These are phyloP conservation scores for Callipepla squamata DNA, from an alignment of 2,113 vertebrate species.

Conservation along the genomic window DNA sequence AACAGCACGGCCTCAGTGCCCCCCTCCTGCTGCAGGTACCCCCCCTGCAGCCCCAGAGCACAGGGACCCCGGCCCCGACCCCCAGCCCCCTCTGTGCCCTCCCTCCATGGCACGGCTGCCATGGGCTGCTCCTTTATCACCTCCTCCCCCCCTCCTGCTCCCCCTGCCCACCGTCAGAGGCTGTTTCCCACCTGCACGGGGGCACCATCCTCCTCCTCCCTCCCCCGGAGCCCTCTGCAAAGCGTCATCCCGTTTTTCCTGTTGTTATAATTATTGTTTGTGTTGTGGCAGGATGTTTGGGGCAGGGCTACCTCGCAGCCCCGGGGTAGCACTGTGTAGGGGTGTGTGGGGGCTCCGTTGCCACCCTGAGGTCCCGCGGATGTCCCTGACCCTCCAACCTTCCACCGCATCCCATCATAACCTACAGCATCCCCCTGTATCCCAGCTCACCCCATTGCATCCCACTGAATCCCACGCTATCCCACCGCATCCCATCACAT, in stretches of 20 bases:
- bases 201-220: not conserved
- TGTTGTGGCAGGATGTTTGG: fast-evolving
- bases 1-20: not conserved
- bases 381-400: not conserved
- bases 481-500: too few relatives aligned
- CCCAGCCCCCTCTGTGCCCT: not conserved
- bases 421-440: too few relatives aligned
- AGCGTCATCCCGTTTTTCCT: not conserved
- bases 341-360: fast-evolving
- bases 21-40: not conserved
- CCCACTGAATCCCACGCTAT: too few relatives aligned
- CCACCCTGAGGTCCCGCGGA: not conserved
- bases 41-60: not conserved
- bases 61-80: fast-evolving
- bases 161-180: fast-evolving
- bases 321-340: fast-evolving
- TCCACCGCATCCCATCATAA: too few relatives aligned
- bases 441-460: not conserved
- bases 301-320: not conserved
- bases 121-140: not conserved
- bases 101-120: not conserved
- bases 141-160: not conserved
- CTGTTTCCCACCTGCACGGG: not conserved
- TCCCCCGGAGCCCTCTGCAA: not conserved
- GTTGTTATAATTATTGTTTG: not conserved